phyloP scores from a whole-genome alignment of 2,888 invertebrate species.

The Acrocyrtus sp. region DNA sequence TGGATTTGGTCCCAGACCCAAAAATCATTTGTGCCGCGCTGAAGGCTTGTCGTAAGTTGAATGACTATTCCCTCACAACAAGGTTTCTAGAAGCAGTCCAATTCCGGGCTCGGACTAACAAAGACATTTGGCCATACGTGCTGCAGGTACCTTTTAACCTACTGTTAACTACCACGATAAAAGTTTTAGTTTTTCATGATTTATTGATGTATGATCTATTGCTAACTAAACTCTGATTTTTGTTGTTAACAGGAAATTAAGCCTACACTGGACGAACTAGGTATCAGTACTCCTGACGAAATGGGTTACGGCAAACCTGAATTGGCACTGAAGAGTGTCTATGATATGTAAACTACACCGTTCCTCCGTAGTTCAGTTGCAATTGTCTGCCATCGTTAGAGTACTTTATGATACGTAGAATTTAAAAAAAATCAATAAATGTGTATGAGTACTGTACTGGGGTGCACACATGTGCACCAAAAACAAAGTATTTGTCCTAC shows the following conservation, averaged over 20 bases:
- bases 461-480: too few species aligned
- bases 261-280: constrained; percentile 92
- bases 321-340: constrained; percentile 74
- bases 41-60: constrained; percentile 90
- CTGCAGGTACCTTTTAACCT: constrained; percentile 72
- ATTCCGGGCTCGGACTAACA: constrained; percentile 81
- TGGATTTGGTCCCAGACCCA: constrained; percentile 94
- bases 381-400: constrained; percentile 33
- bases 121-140: constrained; percentile 87
- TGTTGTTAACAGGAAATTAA: constrained; percentile 76
- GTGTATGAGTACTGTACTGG: too few species aligned
- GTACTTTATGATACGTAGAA: neutral
- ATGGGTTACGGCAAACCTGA: constrained; percentile 98
- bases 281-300: constrained; percentile 93
- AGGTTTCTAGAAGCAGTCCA: constrained; percentile 93
- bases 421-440: too few species aligned
- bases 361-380: constrained; percentile 30
- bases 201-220: too few species aligned
- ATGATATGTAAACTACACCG: constrained; percentile 30
- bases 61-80: constrained; percentile 92
- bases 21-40: constrained; percentile 86
- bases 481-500: too few species aligned
- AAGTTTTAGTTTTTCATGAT: too few species aligned
- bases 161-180: too few species aligned
- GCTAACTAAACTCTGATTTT: too few species aligned